Conservation (phyloP, 1,140 invertebrate species). For the Metopolophium dirhodum region DNA sequence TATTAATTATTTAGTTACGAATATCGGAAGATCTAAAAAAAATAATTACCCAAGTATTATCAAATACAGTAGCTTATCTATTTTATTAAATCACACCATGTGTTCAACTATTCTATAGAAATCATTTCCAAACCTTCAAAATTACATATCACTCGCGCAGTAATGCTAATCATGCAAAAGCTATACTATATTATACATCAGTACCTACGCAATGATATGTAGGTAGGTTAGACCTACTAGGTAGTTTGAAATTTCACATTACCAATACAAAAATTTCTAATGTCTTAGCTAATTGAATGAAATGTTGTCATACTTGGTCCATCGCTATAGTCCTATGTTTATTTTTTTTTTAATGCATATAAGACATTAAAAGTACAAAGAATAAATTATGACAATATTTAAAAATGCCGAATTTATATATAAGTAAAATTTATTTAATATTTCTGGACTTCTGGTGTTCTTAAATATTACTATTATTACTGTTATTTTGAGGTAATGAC, state of each 20-base stretch:
- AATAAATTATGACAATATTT: background rate
- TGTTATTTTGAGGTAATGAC: too few species aligned
- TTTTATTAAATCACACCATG: background rate
- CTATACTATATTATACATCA: background rate
- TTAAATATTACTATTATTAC: too few species aligned
- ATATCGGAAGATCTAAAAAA: background rate
- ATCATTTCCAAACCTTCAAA: background rate
- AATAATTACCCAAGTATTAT: background rate
- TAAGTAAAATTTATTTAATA: too few species aligned
- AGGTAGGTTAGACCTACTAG: background rate
- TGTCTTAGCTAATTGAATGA: background rate
- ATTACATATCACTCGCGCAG: background rate
- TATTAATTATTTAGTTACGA: background rate
- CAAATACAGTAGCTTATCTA: background rate
- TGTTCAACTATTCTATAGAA: background rate
- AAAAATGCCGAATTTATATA: background rate
- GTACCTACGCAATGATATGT: background rate
- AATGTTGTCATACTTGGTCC: background rate
- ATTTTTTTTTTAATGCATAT: background rate
- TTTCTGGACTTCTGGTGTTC: too few species aligned
- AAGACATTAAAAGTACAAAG: too few species aligned
- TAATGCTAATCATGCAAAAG: conserved; percentile 16
- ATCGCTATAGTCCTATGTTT: background rate
- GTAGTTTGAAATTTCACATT: background rate
- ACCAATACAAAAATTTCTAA: background rate